Evolutionary conservation across 2,888 invertebrate genomes (phyloP).

Genomic region (Drosophila anomalipes): DNA sequence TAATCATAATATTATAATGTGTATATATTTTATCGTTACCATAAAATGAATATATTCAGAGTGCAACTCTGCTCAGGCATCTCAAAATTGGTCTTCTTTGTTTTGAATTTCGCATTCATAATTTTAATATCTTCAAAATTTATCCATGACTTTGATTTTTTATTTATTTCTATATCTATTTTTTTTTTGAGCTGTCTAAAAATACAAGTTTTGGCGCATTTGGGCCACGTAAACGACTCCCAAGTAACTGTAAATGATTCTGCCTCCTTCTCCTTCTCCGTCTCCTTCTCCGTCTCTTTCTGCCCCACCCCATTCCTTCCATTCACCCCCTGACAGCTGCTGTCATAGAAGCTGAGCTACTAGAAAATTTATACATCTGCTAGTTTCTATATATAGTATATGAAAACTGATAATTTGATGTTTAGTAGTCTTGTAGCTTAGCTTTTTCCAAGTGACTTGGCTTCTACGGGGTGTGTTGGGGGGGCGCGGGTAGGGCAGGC

Average conservation of each 20-base stretch:
- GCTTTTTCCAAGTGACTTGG: neutral
- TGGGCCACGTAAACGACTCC: conserved; percentile 37
- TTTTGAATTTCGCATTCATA: conserved; percentile 43
- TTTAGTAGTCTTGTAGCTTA: neutral
- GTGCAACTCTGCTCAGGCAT: neutral
- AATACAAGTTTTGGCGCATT: conserved; percentile 43
- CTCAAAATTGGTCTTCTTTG: conserved; percentile 1
- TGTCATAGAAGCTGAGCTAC: conserved; percentile 1
- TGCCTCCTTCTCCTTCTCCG: too few species aligned
- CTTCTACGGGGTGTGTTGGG: neutral
- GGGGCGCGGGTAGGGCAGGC: neutral
- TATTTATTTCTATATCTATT: neutral
- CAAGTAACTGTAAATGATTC: conserved; percentile 4
- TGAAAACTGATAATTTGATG: conserved; percentile 24
- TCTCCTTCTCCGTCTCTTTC: too few species aligned
- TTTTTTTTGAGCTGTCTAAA: conserved; percentile 14
- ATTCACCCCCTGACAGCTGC: too few species aligned
- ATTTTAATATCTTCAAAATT: conserved; percentile 49
- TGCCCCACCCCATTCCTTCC: neutral
- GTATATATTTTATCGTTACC: neutral
- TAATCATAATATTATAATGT: neutral
- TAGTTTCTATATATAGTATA: conserved; percentile 4
- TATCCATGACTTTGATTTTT: conserved; percentile 39
- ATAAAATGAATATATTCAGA: neutral
- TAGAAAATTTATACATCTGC: neutral